Percentiles rank a stretch among this genome's conserved stretches.
Evolutionary conservation across 2,888 invertebrate genomes (phyloP).

Genomic region (Griposia aprilina): DNA sequence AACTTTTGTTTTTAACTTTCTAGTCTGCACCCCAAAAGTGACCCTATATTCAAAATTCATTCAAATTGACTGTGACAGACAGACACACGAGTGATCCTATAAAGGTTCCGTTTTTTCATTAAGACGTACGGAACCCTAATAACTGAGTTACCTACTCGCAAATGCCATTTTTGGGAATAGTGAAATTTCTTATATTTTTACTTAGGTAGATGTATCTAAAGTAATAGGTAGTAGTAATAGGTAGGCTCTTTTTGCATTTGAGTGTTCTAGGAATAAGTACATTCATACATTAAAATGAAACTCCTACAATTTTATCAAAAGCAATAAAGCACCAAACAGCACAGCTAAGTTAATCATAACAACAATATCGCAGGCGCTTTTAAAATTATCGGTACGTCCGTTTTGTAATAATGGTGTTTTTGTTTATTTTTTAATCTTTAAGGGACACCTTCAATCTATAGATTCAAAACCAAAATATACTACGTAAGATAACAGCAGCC

Average conservation of each 20-base stretch:
- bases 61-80: too few species aligned
- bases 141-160: not conserved
- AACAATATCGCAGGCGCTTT: conserved; percentile 20
- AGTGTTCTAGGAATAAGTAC: not conserved
- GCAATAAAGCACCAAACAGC: conserved; percentile 4
- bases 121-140: too few species aligned
- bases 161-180: not conserved
- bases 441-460: too few species aligned
- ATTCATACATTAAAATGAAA: not conserved
- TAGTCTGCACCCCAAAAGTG: too few species aligned
- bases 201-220: not conserved
- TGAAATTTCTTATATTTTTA: not conserved
- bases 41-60: too few species aligned
- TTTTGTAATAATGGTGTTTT: not conserved
- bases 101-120: too few species aligned
- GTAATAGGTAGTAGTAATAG: not conserved
- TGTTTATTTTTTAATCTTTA: not conserved
- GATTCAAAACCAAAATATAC: too few species aligned
- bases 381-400: not conserved
- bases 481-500: too few species aligned
- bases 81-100: too few species aligned
- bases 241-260: not conserved
- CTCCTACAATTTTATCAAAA: conserved; percentile 15
- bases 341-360: not conserved
- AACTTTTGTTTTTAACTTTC: too few species aligned